Base-by-base conservation (phyloP, 2,888 invertebrate species). In the Ornithoptera priamus region DNA sequence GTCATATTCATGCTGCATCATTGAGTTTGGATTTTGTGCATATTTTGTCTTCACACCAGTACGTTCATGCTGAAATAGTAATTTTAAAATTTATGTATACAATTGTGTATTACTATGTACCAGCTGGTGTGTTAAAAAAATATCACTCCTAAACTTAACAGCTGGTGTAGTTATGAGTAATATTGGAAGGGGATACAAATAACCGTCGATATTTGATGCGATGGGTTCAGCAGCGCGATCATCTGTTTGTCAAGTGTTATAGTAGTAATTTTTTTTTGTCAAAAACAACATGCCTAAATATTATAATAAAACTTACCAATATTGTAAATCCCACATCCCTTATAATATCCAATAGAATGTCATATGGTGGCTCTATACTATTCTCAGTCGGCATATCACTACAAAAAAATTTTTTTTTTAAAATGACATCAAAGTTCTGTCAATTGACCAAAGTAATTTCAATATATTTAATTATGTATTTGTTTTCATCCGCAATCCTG, bases 351-450 rank as follows among this genome's bases (percentile, higher is more conserved):
- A 95, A 92, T 17, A 98, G 92, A 75, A 97, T 95, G 80, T 97
- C 97, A 80, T 97, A 99, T 30, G 97, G 97, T 0, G 99, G 97
- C 83, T 99, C 99, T 76, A 99, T 97, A 74, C 98, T 98, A 77
- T 95, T 95, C 81, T 98, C 97, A 57, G 95, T 95, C 7, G 95
- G 95, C 89, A 97, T 95, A 81, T 99, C 98, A 76, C 97, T 95
- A 88, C 88, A 78, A 84, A 62, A 42, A 61, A 59, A 64, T n/a
- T n/a, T 7, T 10, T 8, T 58, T 22, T 58, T 20, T 57, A 57
- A 56, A 20, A 58, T 20, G 7, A 12, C 57, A 58, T 12, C 24
- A 0, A 53, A 5, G 18, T 53, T 53, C n/a, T 53, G 6, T n/a
- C 5, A n/a, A 53, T 5, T n/a, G n/a, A 6, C 5, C 4, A 46